These are phyloP conservation scores for Eupsittula cactorum DNA, from an alignment of 2,113 vertebrate genomes.

Conservation along the genomic window DNA sequence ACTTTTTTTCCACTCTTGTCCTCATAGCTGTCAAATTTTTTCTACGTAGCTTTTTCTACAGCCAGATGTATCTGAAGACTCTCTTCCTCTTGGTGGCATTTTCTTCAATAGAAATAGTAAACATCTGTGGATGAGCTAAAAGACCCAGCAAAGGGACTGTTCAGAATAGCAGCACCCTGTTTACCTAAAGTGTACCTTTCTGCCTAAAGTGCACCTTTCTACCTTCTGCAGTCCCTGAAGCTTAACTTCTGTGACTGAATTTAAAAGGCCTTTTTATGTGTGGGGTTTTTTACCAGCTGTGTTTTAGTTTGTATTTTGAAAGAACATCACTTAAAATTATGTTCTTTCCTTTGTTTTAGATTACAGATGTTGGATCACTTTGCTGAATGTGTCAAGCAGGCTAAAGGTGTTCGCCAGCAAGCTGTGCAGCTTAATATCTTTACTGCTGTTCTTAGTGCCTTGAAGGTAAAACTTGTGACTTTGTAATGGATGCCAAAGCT, in stretches of 20 bases:
- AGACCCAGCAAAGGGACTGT: neutral
- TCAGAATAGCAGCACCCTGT: neutral
- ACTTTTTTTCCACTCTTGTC: neutral
- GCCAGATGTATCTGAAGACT: neutral
- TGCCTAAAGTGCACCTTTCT: neutral
- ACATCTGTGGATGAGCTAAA: neutral
- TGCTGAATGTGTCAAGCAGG: constrained; percentile 98
- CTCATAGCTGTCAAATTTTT: neutral
- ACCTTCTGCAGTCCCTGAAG: neutral
- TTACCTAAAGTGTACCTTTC: neutral
- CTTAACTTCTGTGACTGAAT: neutral
- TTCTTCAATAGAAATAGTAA: neutral
- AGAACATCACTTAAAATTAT: neutral
- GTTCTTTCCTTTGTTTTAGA: constrained; percentile 70
- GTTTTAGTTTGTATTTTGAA: neutral
- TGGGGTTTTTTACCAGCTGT: neutral
- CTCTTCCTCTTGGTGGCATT: neutral
- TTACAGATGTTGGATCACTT: constrained; percentile 99
- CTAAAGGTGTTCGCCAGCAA: constrained; percentile 97
- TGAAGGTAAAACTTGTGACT: constrained; percentile 84
- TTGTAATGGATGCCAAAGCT: neutral
- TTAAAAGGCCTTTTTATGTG: neutral
- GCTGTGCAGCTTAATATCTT: constrained; percentile 99
- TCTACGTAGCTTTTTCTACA: neutral
- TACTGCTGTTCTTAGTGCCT: constrained; percentile 95